Conservation (phyloP, 2,797 vertebrate species). For the Cuniculus paca region DNA sequence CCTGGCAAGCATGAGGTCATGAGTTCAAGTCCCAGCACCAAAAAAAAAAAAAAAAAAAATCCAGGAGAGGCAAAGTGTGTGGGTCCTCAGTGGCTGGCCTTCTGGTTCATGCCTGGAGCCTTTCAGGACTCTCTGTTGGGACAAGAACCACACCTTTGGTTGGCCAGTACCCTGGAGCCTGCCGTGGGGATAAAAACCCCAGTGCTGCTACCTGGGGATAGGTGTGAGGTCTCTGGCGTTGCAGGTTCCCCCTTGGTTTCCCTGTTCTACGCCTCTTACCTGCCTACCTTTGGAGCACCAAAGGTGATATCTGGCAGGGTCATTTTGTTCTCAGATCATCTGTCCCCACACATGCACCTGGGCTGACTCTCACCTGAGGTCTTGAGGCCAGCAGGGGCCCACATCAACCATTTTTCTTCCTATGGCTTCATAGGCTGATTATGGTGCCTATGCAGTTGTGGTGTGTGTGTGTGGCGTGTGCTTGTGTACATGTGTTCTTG, state of each 20-base stretch:
- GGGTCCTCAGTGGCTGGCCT: accelerated
- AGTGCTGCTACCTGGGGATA: neutral
- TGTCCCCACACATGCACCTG: neutral
- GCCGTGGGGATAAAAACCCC: neutral
- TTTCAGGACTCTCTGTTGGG: neutral
- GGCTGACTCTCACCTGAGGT: neutral
- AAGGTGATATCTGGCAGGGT: neutral
- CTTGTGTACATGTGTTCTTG: no score
- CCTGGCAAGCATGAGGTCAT: no score
- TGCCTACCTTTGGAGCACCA: neutral
- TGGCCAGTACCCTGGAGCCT: neutral
- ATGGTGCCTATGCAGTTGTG: neutral
- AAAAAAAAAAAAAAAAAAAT: neutral
- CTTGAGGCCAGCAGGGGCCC: neutral
- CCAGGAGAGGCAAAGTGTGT: neutral
- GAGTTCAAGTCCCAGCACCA: no score
- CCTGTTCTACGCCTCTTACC: neutral
- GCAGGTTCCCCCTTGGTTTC: no score
- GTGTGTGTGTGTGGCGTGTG: neutral
- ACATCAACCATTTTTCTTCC: neutral
- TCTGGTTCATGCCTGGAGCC: neutral
- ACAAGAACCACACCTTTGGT: neutral
- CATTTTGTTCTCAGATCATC: neutral
- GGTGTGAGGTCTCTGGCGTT: neutral
- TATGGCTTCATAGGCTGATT: neutral